phyloP scores from a whole-genome alignment of 2,888 invertebrate genomes.

The Drosophila paranaensis region DNA sequence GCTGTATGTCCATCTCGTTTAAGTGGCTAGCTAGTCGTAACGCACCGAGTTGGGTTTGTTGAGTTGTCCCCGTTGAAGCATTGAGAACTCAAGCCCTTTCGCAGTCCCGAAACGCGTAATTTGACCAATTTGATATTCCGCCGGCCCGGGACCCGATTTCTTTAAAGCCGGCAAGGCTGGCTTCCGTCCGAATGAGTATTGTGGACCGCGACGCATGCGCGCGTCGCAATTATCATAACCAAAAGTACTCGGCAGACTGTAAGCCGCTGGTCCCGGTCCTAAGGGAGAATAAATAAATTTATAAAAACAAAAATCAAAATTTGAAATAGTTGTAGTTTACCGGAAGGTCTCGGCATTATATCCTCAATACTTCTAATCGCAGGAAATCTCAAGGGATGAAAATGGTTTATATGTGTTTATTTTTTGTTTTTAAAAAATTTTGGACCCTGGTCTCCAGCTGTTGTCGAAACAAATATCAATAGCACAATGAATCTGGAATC shows the following conservation, averaged over 20 bases:
- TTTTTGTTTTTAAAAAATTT: conserved; percentile 20
- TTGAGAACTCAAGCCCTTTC: conserved; percentile 49
- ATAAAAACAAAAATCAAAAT: too few species aligned
- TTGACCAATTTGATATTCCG: conserved; percentile 59
- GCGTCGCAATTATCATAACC: conserved; percentile 45
- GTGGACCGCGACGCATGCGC: conserved; percentile 43
- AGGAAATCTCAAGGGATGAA: neutral
- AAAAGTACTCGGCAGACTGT: conserved; percentile 58
- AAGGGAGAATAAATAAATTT: neutral
- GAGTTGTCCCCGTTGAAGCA: conserved; percentile 37
- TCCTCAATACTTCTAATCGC: neutral
- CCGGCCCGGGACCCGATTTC: conserved; percentile 58
- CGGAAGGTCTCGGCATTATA: conserved; percentile 31
- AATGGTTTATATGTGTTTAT: neutral
- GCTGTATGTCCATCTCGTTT: neutral
- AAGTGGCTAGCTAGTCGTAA: conserved; percentile 27
- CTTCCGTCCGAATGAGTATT: conserved; percentile 52
- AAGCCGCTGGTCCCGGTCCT: conserved; percentile 69
- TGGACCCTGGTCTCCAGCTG: conserved; percentile 19
- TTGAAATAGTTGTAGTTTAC: conserved; percentile 6
- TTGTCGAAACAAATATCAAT: conserved; percentile 24
- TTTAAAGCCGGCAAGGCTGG: conserved; percentile 15
- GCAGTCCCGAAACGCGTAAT: conserved; percentile 57
- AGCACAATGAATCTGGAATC: neutral
- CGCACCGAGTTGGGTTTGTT: conserved; percentile 44